Base-by-base conservation (phyloP, 2,888 invertebrate genomes). In the Dasysyrphus tricinctus region DNA sequence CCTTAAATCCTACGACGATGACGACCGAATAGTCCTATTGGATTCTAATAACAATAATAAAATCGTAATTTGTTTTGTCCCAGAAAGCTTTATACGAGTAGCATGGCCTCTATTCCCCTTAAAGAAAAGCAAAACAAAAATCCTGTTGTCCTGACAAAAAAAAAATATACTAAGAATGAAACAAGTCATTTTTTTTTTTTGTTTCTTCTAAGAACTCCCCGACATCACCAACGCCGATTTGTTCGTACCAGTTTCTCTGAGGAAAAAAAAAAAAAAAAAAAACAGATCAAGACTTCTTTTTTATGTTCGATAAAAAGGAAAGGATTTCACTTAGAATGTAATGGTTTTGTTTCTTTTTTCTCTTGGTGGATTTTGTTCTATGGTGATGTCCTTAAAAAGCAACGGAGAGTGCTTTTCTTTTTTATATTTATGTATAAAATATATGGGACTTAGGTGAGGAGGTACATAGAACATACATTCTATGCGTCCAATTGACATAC, bases 21-120 rank as follows among this genome's bases (percentile, higher is more conserved):
- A 49, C 14, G 5, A 24, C 51, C 24, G 14, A 12, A 51, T 11
- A 19, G 19, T 14, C 5, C 75, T 75, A 80, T 84, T 76, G 54
- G 61, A 72, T 59, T 76, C 67, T 34, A 80, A 80, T 75, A 80
- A 76, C 39, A 80, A 84, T 76, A 70, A 76, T 73, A 80, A 54
- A 51, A 72, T 67, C 73, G 76, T 73, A 72, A 69, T 82, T 82
- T 69, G 73, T 73, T 61, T 82, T 77, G 77, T 54, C 24, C 51
- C 24, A 54, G 51, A 69, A 69, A 69, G n/a, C 67, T 37, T 2
- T 24, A 24, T 24, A n/a, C n/a, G n/a, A n/a, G n/a, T n/a, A 67
- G 6, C 12, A 24, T 39, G 69, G 14, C 39, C 69, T 42, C n/a
- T 39, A 39, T 39, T 29, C 37, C 14, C 14, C 29, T 47, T 14